Percentiles rank a stretch among this genome's conserved stretches.
Evolutionary conservation across 2,113 vertebrate genomes (phyloP).

Genomic region (Myodes glareolus): DNA sequence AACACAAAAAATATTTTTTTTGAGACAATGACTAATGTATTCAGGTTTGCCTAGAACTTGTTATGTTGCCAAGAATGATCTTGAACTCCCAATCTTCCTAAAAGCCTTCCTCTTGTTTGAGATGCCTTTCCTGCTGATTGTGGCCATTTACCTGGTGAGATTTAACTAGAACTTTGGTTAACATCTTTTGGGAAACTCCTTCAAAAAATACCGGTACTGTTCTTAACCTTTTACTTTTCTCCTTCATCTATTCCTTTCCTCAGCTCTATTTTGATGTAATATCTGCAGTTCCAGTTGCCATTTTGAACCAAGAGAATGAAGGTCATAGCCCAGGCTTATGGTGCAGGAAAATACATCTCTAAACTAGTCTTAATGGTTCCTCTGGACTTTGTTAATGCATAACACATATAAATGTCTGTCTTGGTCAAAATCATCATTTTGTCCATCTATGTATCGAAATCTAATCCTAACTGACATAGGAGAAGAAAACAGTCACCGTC

Average conservation of each 20-base stretch:
- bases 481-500: neutral
- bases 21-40: neutral
- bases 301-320: constrained; percentile 25
- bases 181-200: neutral
- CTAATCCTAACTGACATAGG: neutral
- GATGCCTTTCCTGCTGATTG: neutral
- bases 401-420: neutral
- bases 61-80: neutral
- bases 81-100: neutral
- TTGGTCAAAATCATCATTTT: neutral
- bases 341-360: neutral
- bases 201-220: neutral
- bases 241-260: neutral
- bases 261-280: neutral
- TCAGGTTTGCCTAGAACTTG: neutral
- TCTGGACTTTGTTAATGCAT: neutral
- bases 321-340: neutral
- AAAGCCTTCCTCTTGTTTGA: neutral
- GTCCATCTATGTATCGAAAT: neutral
- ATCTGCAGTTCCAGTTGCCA: neutral
- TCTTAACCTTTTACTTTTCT: neutral
- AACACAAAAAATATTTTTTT: neutral
- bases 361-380: neutral
- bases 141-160: neutral
- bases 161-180: neutral